phyloP scores from a whole-genome alignment of 2,113 vertebrate genomes.

The Siphamia tubifer region DNA sequence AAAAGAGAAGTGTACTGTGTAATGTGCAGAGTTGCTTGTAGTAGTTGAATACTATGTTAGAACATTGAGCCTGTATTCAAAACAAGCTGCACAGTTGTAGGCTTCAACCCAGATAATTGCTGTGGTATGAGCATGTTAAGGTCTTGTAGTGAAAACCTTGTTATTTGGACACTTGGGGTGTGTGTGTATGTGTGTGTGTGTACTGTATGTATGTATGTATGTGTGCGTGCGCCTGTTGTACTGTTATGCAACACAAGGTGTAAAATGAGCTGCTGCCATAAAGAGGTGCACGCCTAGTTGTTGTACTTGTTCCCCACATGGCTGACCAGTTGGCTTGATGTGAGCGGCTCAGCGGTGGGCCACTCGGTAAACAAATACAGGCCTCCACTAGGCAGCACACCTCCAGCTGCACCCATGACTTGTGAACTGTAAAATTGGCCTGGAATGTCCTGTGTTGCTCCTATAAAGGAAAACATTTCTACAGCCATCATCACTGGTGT shows the following conservation, averaged over 20 bases:
- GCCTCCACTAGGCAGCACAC: constrained; percentile 17
- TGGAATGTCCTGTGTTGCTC: constrained; percentile 47
- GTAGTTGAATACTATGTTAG: constrained; percentile 23
- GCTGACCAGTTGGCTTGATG: constrained; percentile 44
- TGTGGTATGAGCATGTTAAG: constrained; percentile 15
- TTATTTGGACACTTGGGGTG: constrained; percentile 30
- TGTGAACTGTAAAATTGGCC: constrained; percentile 45
- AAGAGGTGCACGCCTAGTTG: constrained; percentile 44
- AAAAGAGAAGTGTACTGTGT: constrained; percentile 15
- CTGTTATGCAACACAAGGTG: constrained; percentile 57
- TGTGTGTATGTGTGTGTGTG: neutral
- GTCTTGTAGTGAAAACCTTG: constrained; percentile 29
- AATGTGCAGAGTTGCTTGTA: constrained; percentile 17
- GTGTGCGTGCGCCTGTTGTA: neutral
- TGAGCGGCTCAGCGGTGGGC: constrained; percentile 11
- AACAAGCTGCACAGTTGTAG: constrained; percentile 18
- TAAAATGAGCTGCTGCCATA: constrained; percentile 59
- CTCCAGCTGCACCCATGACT: constrained; percentile 36
- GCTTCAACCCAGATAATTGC: constrained; percentile 6
- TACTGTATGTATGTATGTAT: constrained; percentile 18
- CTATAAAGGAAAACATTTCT: constrained; percentile 42
- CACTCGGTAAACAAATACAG: constrained; percentile 51
- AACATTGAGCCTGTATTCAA: constrained; percentile 9
- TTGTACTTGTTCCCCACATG: constrained; percentile 32
- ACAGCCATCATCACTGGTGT: constrained; percentile 36